These are phyloP conservation scores for Polypterus senegalus DNA, from an alignment of 2,113 vertebrate species.

Conservation along the genomic window DNA sequence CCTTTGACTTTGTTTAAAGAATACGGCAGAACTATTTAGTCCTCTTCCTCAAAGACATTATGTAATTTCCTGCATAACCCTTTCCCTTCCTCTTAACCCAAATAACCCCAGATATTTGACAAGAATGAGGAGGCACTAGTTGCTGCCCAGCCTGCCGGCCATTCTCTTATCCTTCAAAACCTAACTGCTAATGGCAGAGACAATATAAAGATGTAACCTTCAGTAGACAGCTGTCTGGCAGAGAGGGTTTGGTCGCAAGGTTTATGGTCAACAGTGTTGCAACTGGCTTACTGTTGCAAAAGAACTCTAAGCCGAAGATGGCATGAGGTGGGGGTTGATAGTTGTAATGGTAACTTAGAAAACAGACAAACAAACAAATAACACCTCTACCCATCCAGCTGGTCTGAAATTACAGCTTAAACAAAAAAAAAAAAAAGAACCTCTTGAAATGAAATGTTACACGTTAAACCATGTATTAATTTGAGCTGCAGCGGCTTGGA, in stretches of 20 bases:
- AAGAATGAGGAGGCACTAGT: constrained; percentile 18
- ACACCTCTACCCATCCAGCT: neutral
- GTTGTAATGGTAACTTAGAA: constrained; percentile 1
- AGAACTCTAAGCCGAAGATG: neutral
- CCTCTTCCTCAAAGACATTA: constrained; percentile 74
- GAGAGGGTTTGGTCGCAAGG: constrained; percentile 9
- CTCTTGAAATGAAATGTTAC: constrained; percentile 9
- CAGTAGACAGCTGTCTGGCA: constrained; percentile 22
- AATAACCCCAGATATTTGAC: constrained; percentile 42
- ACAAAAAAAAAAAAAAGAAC: constrained; percentile 4
- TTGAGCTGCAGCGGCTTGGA: neutral
- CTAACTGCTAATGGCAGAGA: neutral
- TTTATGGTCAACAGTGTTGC: neutral
- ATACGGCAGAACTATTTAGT: constrained; percentile 40
- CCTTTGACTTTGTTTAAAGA: constrained; percentile 42
- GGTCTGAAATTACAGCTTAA: neutral
- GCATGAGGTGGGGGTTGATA: too few species aligned
- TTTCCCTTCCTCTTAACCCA: constrained; percentile 74
- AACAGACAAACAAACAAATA: constrained; percentile 1
- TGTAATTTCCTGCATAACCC: constrained; percentile 84
- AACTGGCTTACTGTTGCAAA: neutral
- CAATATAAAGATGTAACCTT: constrained; percentile 1
- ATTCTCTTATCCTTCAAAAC: constrained; percentile 21
- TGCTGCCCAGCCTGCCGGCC: too few species aligned
- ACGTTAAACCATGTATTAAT: constrained; percentile 1